A percentile compares a stretch with the other conserved stretches of the same genome.
Conservation (phyloP, 2,113 vertebrate species). For the Hemiprocne comata region DNA sequence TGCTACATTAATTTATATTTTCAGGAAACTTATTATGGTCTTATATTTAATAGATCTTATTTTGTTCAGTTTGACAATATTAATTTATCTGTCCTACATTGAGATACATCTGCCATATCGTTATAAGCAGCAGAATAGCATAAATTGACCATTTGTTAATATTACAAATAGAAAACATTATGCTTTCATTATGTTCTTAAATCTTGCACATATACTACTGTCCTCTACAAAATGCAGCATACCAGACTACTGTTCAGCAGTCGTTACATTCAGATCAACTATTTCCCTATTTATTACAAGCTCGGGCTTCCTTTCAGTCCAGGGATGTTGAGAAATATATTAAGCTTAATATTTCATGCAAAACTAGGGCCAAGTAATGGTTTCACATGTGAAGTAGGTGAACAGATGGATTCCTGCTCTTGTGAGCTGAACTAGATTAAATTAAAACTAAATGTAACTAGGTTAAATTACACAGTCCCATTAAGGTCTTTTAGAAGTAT, state of each 20-base stretch:
- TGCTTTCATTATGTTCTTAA: background rate
- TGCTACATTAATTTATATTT: background rate
- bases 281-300: background rate
- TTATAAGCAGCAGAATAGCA: background rate
- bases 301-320: background rate
- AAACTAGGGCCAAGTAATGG: background rate
- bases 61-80: background rate
- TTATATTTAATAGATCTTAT: background rate
- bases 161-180: background rate
- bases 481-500: background rate
- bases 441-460: background rate
- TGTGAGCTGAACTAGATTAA: background rate
- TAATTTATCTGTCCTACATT: background rate
- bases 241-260: background rate
- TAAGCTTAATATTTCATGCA: background rate
- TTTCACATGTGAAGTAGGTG: conserved; percentile 12
- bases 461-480: background rate
- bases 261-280: background rate
- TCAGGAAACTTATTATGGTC: background rate
- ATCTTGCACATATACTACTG: background rate
- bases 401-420: conserved; percentile 40
- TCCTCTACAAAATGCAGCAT: rapidly evolving
- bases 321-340: background rate
- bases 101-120: background rate
- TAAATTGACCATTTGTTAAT: background rate